Evolutionary conservation across 2,113 vertebrate genomes (phyloP).

Genomic region (Salvelinus fontinalis): DNA sequence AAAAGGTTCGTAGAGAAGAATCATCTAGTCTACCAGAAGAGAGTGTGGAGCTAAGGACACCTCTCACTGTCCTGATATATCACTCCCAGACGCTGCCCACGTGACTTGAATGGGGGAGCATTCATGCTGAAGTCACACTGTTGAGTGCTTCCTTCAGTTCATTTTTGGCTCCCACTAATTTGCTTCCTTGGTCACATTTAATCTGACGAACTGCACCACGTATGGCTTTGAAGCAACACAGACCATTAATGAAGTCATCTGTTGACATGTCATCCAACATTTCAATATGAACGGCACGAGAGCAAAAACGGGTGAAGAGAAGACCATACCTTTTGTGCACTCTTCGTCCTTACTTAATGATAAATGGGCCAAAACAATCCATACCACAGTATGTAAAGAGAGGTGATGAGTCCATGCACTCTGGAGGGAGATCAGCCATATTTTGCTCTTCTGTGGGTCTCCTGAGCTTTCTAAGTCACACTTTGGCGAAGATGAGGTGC

Average conservation of each 20-base stretch:
- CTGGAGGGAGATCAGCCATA: slow-evolving; percentile 3
- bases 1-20: slow-evolving; percentile 6
- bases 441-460: background rate
- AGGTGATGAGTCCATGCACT: slow-evolving; percentile 1
- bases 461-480: background rate
- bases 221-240: slow-evolving; percentile 24
- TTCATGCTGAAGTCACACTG: slow-evolving; percentile 28
- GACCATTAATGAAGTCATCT: slow-evolving; percentile 29
- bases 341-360: slow-evolving; percentile 19
- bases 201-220: slow-evolving; percentile 17
- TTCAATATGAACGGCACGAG: slow-evolving; percentile 19
- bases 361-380: slow-evolving; percentile 36
- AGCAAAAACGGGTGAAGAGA: slow-evolving; percentile 24
- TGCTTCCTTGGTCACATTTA: slow-evolving; percentile 36
- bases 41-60: slow-evolving; percentile 6
- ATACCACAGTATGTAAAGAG: slow-evolving; percentile 23
- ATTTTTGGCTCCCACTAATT: slow-evolving; percentile 35
- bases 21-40: slow-evolving; percentile 20
- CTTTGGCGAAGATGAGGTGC: slow-evolving; percentile 10
- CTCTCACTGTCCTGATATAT: slow-evolving; percentile 24
- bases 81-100: slow-evolving; percentile 31
- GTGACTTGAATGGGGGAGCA: slow-evolving; percentile 32
- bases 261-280: slow-evolving; percentile 35
- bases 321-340: slow-evolving; percentile 22
- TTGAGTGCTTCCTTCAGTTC: slow-evolving; percentile 12